Evolutionary conservation across 2,797 vertebrate species (phyloP).

Genomic region (Manis javanica): DNA sequence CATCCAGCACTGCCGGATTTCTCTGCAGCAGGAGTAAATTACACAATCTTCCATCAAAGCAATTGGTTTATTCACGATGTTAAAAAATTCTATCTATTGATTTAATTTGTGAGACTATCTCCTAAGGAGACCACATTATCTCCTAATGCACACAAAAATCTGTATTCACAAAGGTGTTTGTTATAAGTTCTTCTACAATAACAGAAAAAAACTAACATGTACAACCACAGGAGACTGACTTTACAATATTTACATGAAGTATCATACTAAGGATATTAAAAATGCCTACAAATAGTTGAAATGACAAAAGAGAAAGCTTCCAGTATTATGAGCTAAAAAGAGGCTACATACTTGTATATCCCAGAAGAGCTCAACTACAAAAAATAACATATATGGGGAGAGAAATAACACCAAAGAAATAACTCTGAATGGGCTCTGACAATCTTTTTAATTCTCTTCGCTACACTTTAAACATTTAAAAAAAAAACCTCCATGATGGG

Average conservation of each 20-base stretch:
- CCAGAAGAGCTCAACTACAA: not conserved
- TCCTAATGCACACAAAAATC: not conserved
- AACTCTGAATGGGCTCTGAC: not conserved
- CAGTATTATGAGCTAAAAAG: not conserved
- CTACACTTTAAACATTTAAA: not conserved
- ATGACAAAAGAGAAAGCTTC: no score
- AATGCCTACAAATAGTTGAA: not conserved
- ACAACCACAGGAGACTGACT: not conserved
- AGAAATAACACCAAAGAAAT: accelerated
- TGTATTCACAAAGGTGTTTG: not conserved
- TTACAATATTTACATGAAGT: not conserved
- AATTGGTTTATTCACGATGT: not conserved
- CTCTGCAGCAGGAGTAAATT: not conserved
- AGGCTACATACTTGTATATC: not conserved
- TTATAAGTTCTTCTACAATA: not conserved
- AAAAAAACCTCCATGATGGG: not conserved
- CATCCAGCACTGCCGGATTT: no score
- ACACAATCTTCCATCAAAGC: not conserved
- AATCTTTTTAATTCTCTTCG: not conserved
- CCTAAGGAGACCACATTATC: not conserved
- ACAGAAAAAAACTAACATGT: not conserved
- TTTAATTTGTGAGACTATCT: not conserved
- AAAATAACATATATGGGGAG: accelerated
- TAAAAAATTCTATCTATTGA: not conserved
- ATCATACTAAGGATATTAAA: not conserved